Evolutionary conservation across 37 sponge, comb jelly and placozoan species (phyloP).

Genomic region (Lycopodina hypogea): DNA sequence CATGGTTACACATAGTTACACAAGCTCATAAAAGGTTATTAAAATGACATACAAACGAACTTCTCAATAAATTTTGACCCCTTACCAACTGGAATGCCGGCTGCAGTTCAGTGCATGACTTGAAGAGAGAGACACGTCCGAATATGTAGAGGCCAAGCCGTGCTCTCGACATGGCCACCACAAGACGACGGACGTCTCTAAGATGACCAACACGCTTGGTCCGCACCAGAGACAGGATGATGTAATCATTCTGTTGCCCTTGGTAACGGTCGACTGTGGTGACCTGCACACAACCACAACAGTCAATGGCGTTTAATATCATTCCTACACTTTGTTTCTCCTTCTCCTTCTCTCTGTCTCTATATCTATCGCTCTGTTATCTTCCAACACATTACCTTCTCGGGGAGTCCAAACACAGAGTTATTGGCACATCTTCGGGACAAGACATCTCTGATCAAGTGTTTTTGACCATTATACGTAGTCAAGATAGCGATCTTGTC

Average conservation of each 20-base stretch:
- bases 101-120: conserved; percentile 86
- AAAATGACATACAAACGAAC: too few species aligned
- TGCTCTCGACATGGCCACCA: conserved; percentile 99
- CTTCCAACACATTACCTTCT: conserved; percentile 48
- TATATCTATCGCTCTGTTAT: too few species aligned
- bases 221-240: conserved; percentile 95
- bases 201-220: conserved; percentile 92
- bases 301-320: neutral
- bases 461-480: conserved; percentile 99
- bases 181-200: conserved; percentile 92
- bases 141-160: conserved; percentile 94
- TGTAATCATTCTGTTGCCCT: conserved; percentile 99
- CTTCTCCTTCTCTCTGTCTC: neutral
- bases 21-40: too few species aligned
- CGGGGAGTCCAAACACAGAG: conserved; percentile 94
- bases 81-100: conserved; percentile 93
- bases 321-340: neutral
- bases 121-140: conserved; percentile 86
- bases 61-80: too few species aligned
- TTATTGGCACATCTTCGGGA: conserved; percentile 90
- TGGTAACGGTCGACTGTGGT: conserved; percentile 98
- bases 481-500: conserved; percentile 97
- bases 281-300: conserved; percentile 55
- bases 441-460: conserved; percentile 95
- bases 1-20: too few species aligned